phyloP scores from a whole-genome alignment of 2,113 vertebrate genomes.

The Psilopogon haemacephalus region DNA sequence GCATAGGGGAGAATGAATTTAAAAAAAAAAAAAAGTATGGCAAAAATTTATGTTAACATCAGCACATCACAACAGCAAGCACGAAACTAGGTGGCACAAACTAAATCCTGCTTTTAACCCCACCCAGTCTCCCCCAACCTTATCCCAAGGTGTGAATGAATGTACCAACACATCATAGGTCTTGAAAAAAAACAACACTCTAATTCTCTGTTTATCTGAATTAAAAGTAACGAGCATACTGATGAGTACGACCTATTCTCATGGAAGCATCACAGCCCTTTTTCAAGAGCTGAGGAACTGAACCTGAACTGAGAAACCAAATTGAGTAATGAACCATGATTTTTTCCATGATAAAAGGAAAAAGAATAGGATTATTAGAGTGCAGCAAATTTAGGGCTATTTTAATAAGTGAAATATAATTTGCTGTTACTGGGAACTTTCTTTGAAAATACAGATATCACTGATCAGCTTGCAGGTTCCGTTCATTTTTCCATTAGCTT shows the following conservation, averaged over 20 bases:
- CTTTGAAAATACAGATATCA: not conserved
- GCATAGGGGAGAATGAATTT: not conserved
- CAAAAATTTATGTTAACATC: not conserved
- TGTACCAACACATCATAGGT: not conserved
- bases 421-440: not conserved
- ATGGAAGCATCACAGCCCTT: not conserved
- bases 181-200: not conserved
- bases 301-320: too few relatives aligned
- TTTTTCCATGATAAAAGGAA: not conserved
- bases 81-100: not conserved
- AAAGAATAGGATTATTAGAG: not conserved
- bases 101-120: not conserved
- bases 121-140: not conserved
- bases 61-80: not conserved
- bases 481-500: not conserved
- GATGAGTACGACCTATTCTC: not conserved
- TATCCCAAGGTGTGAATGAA: not conserved
- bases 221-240: not conserved
- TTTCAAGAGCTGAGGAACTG: not conserved
- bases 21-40: not conserved
- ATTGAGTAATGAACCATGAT: not conserved
- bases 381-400: not conserved
- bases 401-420: slow-evolving; percentile 31
- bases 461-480: slow-evolving; percentile 1
- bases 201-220: not conserved